Evolutionary conservation across 2,113 vertebrate genomes (phyloP).

Genomic region (Coracopsis vasa): DNA sequence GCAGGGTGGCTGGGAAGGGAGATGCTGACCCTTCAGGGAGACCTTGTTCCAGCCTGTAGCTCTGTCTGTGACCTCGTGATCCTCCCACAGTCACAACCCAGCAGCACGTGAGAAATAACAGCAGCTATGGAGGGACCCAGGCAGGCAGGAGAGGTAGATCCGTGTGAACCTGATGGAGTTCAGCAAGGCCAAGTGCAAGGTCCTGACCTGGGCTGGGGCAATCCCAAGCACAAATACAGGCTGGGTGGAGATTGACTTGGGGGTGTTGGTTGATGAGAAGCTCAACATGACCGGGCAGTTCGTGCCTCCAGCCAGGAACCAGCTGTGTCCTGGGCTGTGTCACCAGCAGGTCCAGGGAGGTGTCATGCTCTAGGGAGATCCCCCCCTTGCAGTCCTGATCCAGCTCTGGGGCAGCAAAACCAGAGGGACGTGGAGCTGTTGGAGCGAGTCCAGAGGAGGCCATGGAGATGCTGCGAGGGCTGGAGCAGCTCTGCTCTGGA

Average conservation of each 20-base stretch:
- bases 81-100: background rate
- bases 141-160: background rate
- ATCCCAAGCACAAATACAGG: background rate
- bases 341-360: background rate
- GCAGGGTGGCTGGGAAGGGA: background rate
- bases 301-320: background rate
- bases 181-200: background rate
- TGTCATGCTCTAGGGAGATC: background rate
- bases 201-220: background rate
- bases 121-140: background rate
- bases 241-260: background rate
- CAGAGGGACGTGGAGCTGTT: too few species aligned
- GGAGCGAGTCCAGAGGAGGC: too few species aligned
- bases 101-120: background rate
- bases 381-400: too few species aligned
- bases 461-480: too few species aligned
- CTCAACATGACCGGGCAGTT: background rate
- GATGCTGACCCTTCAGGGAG: background rate
- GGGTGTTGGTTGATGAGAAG: background rate
- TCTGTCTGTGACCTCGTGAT: background rate
- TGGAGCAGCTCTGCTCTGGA: background rate
- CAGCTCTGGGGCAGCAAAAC: too few species aligned
- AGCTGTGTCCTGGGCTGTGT: background rate
- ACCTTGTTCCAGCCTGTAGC: background rate
- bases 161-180: background rate